Evolutionary conservation across 2,888 invertebrate species (phyloP).

Genomic region (Selenia dentaria): DNA sequence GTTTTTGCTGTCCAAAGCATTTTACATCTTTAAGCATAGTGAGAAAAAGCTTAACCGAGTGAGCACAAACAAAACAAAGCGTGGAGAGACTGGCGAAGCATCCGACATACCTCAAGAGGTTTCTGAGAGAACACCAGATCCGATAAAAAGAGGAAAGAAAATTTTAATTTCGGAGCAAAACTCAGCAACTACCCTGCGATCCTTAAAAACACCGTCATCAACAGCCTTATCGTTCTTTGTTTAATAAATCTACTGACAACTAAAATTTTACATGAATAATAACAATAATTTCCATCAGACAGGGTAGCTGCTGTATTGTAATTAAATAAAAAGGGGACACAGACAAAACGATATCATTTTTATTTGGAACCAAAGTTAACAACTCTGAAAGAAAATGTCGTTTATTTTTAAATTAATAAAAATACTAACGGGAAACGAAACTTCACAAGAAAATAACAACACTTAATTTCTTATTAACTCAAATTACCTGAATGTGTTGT

Average conservation of each 20-base stretch:
- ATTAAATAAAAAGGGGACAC: slow-evolving; percentile 22
- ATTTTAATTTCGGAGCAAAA: slow-evolving; percentile 52
- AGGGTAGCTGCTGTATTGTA: slow-evolving; percentile 17
- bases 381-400: slow-evolving; percentile 22
- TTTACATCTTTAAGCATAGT: slow-evolving; percentile 56
- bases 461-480: neutral
- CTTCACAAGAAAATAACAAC: slow-evolving; percentile 7
- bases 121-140: slow-evolving; percentile 79
- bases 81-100: slow-evolving; percentile 66
- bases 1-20: slow-evolving; percentile 49
- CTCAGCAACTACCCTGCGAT: slow-evolving; percentile 33
- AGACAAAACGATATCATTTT: slow-evolving; percentile 19
- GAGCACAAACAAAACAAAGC: slow-evolving; percentile 61
- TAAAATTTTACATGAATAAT: no score
- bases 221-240: no score
- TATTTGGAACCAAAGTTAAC: slow-evolving; percentile 17
- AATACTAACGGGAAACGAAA: slow-evolving; percentile 5
- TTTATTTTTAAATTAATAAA: slow-evolving; percentile 12
- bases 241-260: no score
- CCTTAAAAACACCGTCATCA: no score
- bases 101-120: slow-evolving; percentile 80
- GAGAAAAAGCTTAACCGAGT: slow-evolving; percentile 67
- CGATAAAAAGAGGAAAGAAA: slow-evolving; percentile 74
- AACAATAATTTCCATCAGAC: neutral
- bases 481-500: slow-evolving; percentile 90